Evolutionary conservation across 2,797 vertebrate genomes (phyloP), one percentile per base, ranked within the genome.

Genomic region (Diplodus sargus): DNA sequence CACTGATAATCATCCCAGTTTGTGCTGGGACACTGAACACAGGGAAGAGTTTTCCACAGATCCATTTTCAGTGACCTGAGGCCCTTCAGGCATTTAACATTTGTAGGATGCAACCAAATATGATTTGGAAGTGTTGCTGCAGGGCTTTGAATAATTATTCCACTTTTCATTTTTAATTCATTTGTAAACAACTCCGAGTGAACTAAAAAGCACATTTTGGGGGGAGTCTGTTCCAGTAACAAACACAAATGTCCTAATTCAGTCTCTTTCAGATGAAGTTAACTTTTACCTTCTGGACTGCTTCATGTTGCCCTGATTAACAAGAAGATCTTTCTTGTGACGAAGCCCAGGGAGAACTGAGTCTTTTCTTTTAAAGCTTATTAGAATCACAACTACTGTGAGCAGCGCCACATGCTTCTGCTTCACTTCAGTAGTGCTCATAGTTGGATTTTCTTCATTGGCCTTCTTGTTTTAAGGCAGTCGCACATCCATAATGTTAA

Each of bases 111-210:
- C n/a, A 16, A n/a, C 16, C 28, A 56, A 63, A 56, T n/a, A 20
- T 76, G 39, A 78, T 68, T 12, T 34, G 22, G 34, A 72, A 49
- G 56, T 54, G 28, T 49, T 4, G 34, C 39, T 13, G n/a, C 8
- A 28, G 61, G n/a, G 17, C 43, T 57, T 60, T 64, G 28, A 52
- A 49, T 49, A 58, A 66, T 65, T 49, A 42, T 42, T 72, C 56
- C 22, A 6, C 49, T 64, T 70, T 63, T 65, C 39, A 58, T 62
- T 69, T 80, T 68, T 71, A 67, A 74, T 70, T 76, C 0, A 71
- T 78, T 62, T 74, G n/a, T 43, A 20, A 72, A 66, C 49, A 45
- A 62, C 28, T 54, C 20, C 34, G 54, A 69, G 61, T 28, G 20
- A 49, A 59, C 48, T n/a, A 34, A 63, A 57, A 53, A 51, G 7